These are phyloP conservation scores for Eretmocerus hayati DNA, from an alignment of 2,888 invertebrate genomes.

Conservation along the genomic window DNA sequence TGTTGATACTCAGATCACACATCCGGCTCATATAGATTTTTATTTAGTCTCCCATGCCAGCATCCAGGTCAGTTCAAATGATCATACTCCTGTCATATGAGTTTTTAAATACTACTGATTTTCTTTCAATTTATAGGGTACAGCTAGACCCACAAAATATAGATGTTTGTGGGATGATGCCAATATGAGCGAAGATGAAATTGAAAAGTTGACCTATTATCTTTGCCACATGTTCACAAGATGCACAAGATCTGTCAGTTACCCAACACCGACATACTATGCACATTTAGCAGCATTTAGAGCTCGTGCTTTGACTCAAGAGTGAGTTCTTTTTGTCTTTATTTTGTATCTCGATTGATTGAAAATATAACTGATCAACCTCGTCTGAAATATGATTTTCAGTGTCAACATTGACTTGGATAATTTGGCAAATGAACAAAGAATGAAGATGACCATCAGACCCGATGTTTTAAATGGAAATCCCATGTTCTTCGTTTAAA, in stretches of 20 bases:
- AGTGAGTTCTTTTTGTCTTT: too few species aligned
- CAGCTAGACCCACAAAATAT: conserved; percentile 80
- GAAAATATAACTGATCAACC: too few species aligned
- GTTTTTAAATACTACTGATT: too few species aligned
- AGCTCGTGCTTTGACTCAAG: conserved; percentile 51
- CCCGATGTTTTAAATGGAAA: not conserved
- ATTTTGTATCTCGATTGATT: too few species aligned
- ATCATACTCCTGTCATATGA: too few species aligned
- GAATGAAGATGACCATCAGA: not conserved
- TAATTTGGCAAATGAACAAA: not conserved
- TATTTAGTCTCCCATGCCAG: conserved; percentile 66
- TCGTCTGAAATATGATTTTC: too few species aligned
- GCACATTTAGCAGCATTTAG: conserved; percentile 80
- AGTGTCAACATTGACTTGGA: not conserved
- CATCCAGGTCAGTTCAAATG: conserved; percentile 43
- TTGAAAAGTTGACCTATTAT: conserved; percentile 74
- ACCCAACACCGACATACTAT: conserved; percentile 82
- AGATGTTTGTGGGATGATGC: conserved; percentile 77
- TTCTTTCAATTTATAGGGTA: conserved; percentile 56
- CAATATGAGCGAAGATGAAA: conserved; percentile 61
- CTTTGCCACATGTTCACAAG: conserved; percentile 81
- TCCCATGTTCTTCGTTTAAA: conserved; percentile 1
- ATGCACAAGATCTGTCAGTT: conserved; percentile 76
- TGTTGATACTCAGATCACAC: conserved; percentile 78
- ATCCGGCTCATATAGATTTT: conserved; percentile 82